Conservation (phyloP, 2,113 vertebrate species). For the Sula dactylatra region DNA sequence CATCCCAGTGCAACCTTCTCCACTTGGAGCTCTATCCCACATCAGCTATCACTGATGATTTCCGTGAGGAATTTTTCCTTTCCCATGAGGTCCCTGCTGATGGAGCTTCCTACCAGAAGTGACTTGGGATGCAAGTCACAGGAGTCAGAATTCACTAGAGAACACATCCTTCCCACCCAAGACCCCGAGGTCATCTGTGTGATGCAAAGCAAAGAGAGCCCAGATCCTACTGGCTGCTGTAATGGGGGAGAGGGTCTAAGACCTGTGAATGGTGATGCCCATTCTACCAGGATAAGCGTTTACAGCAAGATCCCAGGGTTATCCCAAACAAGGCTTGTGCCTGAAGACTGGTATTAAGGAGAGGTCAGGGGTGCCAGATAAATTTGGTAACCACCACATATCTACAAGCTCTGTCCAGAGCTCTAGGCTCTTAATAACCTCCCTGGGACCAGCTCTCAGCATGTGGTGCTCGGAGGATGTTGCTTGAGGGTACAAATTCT, state of each 20-base stretch:
- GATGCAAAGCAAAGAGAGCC: neutral
- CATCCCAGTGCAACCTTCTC: neutral
- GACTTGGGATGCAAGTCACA: neutral
- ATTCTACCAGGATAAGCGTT: neutral
- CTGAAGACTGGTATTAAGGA: neutral
- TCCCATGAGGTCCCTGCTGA: neutral
- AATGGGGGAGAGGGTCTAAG: neutral
- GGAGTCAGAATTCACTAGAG: neutral
- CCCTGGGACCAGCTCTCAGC: neutral
- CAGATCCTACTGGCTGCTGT: neutral
- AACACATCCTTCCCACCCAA: neutral
- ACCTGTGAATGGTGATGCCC: neutral
- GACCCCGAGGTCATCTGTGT: neutral
- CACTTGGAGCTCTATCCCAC: neutral
- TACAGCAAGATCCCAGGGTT: neutral
- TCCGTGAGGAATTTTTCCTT: neutral
- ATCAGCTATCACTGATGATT: neutral
- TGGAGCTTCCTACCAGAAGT: neutral
- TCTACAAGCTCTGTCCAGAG: neutral
- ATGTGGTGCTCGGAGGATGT: neutral
- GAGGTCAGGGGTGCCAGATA: neutral
- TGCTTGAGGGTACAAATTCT: neutral
- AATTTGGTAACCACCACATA: neutral
- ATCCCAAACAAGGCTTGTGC: neutral
- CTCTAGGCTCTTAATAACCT: neutral